Base-by-base conservation (phyloP, 2,888 invertebrate genomes). In the Chrysotoxum bicinctum region DNA sequence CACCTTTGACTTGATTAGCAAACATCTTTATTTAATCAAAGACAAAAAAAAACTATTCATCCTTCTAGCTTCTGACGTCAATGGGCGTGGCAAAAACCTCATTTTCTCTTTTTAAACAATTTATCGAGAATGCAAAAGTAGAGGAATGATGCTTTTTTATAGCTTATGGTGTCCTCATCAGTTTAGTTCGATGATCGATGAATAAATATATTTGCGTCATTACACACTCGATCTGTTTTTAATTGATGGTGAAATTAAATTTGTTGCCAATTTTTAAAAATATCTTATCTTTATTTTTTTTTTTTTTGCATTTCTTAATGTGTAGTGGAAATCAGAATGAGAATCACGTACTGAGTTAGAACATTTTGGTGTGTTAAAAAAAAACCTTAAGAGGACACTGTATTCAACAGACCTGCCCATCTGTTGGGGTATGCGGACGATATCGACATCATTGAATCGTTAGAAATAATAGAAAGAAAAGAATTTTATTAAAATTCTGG, bases 171-270 rank as follows among this genome's bases (percentile, higher is more conserved):
- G n/a, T 26, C 21, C 58, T 40, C 37, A 37, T 40, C 14, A 23
- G 12, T 43, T 26, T 14, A 62, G 43, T 62, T 62, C 62, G 62
- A 62, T 43, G 62, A 62, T 62, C 62, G 43, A 62, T 62, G 62
- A 30, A 30, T 30, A n/a, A n/a, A n/a, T 10, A 0, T 37, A 30
- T n/a, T 62, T 45, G 26, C 62, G 43, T 43, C 62, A 62, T 45
- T 43, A 19, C 62, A 62, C 62, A 45, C 62, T 45, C 43, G 43
- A 62, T 62, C 43, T 62, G 43, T 62, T 62, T 45, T 62, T 43
- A 62, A 62, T 62, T 62, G 62, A 62, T 45, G 26, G 26, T 16
- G 62, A 45, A 45, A 45, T 45, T 45, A 12, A 62, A 45, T 43
- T 30, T 19, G 8, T n/a, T 37, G 58, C 58, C 19, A 56, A 32